Evolutionary conservation across 2,113 vertebrate species (phyloP), one percentile per base, ranked within the genome.

Genomic region (Pionites leucogaster): DNA sequence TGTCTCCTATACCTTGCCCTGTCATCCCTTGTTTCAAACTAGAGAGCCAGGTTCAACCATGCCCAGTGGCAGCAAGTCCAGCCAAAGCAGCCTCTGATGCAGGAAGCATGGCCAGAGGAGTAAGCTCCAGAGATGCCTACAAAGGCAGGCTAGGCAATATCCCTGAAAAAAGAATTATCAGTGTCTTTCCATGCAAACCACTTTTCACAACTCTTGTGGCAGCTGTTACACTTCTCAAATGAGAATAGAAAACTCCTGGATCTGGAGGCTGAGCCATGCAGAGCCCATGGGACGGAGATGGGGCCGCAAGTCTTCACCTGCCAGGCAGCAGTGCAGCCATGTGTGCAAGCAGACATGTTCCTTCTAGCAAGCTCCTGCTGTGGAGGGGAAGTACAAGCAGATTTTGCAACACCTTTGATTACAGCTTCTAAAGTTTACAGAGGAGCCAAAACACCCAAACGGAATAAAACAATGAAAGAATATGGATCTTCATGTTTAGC

Each of bases 361-460:
- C 82, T 92, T 92, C 95, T 81, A 92, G 89, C 77, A 80, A 1
- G 24, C 44, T 82, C 33, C 63, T 23, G 5, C 0, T 2, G 17
- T 55, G n/a, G 37, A 39, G 27, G 52, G 33, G 59, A 93, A 71
- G 49, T 31, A 47, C 81, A 59, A 84, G 13, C 4, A 2, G 62
- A 39, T 92, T 87, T 89, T 65, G 89, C 84, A 97, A 93, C 75
- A 18, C 33, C 71, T 74, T 39, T 88, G 46, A 60, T 50, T 88
- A 33, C 39, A 7, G 39, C 25, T 83, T 50, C 68, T 42, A 4
- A 64, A 82, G 29, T 47, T 71, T 52, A 31, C 24, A 9, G 68
- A 33, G 71, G 7, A 75, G 95, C 68, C 72, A 92, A 93, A 83
- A 49, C 64, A 83, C 47, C 49, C 65, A 90, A 49, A 50, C 7